Evolutionary conservation across 2,888 invertebrate species (phyloP).

Genomic region (Perizoma affinitatum): DNA sequence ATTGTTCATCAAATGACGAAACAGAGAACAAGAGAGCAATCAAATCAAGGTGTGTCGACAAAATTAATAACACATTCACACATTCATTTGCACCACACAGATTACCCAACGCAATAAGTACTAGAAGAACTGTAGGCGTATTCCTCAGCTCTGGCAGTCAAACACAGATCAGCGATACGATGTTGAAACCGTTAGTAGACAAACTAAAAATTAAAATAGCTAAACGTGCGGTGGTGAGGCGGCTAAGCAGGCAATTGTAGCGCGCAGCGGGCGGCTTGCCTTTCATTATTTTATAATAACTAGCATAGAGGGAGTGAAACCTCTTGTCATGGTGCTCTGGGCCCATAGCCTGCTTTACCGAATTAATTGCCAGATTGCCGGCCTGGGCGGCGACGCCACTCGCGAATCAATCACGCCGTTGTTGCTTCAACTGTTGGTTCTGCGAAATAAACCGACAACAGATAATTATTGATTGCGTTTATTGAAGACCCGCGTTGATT

Average conservation of each 20-base stretch:
- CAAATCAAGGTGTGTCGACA: conserved; percentile 49
- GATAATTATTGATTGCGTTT: conserved; percentile 37
- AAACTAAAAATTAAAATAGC: conserved; percentile 84
- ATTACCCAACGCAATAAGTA: conserved; percentile 26
- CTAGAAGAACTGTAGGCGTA: conserved; percentile 53
- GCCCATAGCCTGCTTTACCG: conserved; percentile 70
- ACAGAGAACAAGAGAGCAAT: conserved; percentile 56
- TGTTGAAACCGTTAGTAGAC: conserved; percentile 80
- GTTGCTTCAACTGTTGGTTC: conserved; percentile 51
- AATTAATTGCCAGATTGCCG: conserved; percentile 71
- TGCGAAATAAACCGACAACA: conserved; percentile 47
- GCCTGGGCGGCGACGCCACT: conserved; percentile 78
- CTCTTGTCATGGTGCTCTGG: conserved; percentile 72
- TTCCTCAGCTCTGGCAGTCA: conserved; percentile 41
- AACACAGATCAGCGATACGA: conserved; percentile 64
- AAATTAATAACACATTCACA: conserved; percentile 37
- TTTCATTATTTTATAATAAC: conserved; percentile 84
- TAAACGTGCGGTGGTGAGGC: conserved; percentile 77
- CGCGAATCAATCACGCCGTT: conserved; percentile 49
- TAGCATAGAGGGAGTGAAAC: conserved; percentile 72
- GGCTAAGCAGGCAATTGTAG: conserved; percentile 82
- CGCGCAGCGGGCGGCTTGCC: conserved; percentile 78
- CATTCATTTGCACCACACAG: conserved; percentile 27
- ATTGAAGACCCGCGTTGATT: conserved; percentile 20
- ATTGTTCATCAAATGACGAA: conserved; percentile 46